Percentiles rank a stretch among this genome's conserved stretches.
Conservation (phyloP, 2,797 vertebrate species). For the Sebastes diploproa region DNA sequence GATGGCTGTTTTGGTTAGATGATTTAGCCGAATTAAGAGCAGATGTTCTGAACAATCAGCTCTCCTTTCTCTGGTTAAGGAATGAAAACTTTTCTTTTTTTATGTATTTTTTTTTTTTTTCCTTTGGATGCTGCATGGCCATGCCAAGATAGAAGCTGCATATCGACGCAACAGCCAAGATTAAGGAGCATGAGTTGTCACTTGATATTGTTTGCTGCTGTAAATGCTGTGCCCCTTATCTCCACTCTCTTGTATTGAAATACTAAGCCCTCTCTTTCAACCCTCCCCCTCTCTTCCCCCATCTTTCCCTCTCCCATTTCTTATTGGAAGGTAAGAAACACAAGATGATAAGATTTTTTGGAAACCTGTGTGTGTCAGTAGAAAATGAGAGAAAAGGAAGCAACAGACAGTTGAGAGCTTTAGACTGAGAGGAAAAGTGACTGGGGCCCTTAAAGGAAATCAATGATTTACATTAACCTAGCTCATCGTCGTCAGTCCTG, state of each 20-base stretch:
- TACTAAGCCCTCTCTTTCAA: constrained; percentile 71
- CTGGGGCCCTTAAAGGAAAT: constrained; percentile 77
- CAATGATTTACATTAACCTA: constrained; percentile 81
- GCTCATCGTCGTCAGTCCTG: constrained; percentile 67
- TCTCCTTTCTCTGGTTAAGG: constrained; percentile 35
- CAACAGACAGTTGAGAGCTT: constrained; percentile 60
- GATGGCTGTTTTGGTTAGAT: constrained; percentile 36
- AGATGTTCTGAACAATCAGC: constrained; percentile 30
- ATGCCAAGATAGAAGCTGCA: constrained; percentile 57
- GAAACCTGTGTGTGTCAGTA: constrained; percentile 50
- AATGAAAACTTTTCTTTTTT: constrained; percentile 43
- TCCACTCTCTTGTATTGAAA: constrained; percentile 64
- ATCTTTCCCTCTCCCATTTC: constrained; percentile 62
- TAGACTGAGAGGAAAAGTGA: constrained; percentile 67
- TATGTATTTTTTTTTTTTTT: background rate
- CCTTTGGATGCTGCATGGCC: constrained; percentile 81
- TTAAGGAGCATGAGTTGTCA: constrained; percentile 76
- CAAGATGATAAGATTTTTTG: constrained; percentile 63
- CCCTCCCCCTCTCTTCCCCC: constrained; percentile 38
- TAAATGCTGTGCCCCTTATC: constrained; percentile 68
- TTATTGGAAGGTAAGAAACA: constrained; percentile 84
- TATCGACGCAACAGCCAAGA: constrained; percentile 43
- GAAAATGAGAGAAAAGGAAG: constrained; percentile 45
- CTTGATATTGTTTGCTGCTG: constrained; percentile 68
- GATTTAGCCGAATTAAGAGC: constrained; percentile 12